A percentile compares a stretch with the other conserved stretches of the same genome.
Conservation (phyloP, 1,140 invertebrate species). For the Temnothorax longispinosus region DNA sequence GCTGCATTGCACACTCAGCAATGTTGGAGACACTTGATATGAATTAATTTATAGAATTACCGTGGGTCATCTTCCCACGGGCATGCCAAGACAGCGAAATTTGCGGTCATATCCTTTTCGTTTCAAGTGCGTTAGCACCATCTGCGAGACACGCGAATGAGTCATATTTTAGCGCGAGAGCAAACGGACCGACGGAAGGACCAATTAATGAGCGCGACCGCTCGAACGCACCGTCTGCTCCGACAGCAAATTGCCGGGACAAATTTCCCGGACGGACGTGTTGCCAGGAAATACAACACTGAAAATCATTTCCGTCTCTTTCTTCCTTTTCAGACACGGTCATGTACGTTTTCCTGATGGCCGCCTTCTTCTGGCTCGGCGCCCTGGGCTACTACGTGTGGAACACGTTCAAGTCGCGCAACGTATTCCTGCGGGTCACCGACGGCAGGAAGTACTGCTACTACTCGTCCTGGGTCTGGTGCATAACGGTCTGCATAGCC, state of each 20-base stretch:
- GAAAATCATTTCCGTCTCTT: conserved; percentile 23
- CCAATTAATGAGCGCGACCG: conserved; percentile 10
- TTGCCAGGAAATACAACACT: not conserved
- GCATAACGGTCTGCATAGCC: conserved; percentile 89
- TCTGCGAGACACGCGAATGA: conserved; percentile 29
- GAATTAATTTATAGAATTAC: not conserved
- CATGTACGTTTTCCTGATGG: conserved; percentile 90
- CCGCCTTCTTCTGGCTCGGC: conserved; percentile 94
- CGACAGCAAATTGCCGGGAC: not conserved
- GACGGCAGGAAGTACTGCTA: conserved; percentile 94
- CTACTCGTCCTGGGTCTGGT: conserved; percentile 93
- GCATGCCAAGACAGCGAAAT: not conserved
- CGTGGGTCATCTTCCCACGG: not conserved
- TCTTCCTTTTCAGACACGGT: conserved; percentile 89
- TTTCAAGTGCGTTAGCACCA: conserved; percentile 1
- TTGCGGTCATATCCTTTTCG: conserved; percentile 23
- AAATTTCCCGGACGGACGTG: not conserved
- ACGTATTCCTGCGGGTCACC: conserved; percentile 93
- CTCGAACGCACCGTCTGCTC: not conserved
- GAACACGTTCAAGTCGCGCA: conserved; percentile 94
- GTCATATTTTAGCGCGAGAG: conserved; percentile 11
- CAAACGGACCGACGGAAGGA: not conserved
- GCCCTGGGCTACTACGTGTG: conserved; percentile 94
- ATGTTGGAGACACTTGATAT: not conserved
- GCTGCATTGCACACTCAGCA: not conserved